These are phyloP conservation scores for Psittacula echo DNA, from an alignment of 2,797 vertebrate species.

Conservation along the genomic window DNA sequence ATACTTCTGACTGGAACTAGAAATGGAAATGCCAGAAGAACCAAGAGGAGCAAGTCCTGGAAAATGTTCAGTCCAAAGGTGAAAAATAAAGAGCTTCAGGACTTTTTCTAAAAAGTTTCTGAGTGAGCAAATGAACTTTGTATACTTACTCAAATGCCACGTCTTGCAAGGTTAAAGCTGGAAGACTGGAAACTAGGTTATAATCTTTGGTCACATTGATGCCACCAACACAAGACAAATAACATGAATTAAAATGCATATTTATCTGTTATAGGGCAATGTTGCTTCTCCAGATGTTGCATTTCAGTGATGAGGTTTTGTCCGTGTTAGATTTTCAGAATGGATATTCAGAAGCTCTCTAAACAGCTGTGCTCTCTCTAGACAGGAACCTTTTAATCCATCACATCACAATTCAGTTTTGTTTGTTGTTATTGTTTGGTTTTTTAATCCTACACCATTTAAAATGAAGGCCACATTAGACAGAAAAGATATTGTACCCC, in stretches of 20 bases:
- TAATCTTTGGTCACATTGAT: background rate
- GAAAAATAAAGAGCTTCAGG: background rate
- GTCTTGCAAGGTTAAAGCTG: background rate
- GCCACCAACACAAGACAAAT: background rate
- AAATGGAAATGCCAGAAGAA: conserved; percentile 9
- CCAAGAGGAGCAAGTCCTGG: background rate
- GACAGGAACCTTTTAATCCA: background rate
- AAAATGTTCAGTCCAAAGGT: background rate
- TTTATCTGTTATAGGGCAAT: background rate
- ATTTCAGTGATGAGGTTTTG: background rate
- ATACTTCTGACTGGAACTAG: conserved; percentile 6
- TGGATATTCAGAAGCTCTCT: background rate
- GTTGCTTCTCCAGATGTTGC: background rate
- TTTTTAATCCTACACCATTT: background rate
- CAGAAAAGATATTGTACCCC: background rate
- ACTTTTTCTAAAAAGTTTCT: background rate
- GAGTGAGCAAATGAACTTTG: background rate
- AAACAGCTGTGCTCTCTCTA: background rate
- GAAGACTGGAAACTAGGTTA: background rate
- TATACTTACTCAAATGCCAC: background rate
- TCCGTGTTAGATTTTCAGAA: background rate
- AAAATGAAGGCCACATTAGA: background rate
- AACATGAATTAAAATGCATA: background rate
- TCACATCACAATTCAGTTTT: background rate
- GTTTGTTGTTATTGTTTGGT: background rate